Conservation (phyloP, 64 coral and sea anemone species). For the Montipora foliosa region DNA sequence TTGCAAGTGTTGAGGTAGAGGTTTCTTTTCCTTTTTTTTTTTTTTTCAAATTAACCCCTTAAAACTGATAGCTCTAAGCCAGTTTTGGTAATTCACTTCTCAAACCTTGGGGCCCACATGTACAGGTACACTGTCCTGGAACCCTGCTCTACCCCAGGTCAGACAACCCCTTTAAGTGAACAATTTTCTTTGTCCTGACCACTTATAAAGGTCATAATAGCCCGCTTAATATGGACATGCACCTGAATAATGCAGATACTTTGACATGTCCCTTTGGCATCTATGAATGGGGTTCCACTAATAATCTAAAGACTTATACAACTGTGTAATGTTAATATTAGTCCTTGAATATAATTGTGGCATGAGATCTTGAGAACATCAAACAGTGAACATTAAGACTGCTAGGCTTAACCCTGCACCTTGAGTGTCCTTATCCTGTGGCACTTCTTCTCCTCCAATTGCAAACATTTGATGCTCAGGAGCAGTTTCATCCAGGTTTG, state of each 20-base stretch:
- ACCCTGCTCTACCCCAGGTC: too few species aligned
- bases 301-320: background rate
- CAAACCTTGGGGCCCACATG: too few species aligned
- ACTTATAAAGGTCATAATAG: too few species aligned
- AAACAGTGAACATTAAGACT: background rate
- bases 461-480: background rate
- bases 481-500: background rate
- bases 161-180: background rate
- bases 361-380: background rate
- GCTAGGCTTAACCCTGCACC: background rate
- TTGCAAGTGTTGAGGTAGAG: too few species aligned
- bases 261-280: too few species aligned
- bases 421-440: background rate
- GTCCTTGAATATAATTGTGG: background rate
- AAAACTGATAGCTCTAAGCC: too few species aligned
- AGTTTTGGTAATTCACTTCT: too few species aligned
- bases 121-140: too few species aligned
- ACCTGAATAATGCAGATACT: too few species aligned
- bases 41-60: too few species aligned
- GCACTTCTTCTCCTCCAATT: background rate
- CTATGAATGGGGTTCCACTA: background rate
- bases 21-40: too few species aligned
- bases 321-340: background rate
- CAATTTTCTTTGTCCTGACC: background rate
- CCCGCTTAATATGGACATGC: too few species aligned